A percentile compares a stretch with the other conserved stretches of the same genome.
phyloP scores from a whole-genome alignment of 2,888 invertebrate species.

The Selenia dentaria region DNA sequence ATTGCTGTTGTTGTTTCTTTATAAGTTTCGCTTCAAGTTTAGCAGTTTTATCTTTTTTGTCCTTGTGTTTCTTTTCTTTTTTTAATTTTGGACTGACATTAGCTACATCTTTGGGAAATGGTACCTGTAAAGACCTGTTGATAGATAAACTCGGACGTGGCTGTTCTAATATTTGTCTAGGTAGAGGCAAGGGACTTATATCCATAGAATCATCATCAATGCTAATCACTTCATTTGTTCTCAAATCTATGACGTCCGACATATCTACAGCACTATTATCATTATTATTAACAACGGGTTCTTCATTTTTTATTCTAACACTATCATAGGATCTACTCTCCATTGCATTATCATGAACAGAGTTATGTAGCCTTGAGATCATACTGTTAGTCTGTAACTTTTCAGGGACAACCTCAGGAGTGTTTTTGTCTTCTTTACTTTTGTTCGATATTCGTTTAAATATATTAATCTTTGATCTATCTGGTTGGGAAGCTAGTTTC shows the following conservation, averaged over 20 bases:
- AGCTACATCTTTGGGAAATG: constrained; percentile 81
- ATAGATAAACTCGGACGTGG: constrained; percentile 68
- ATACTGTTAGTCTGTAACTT: constrained; percentile 68
- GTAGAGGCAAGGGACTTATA: constrained; percentile 49
- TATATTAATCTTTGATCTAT: constrained; percentile 93
- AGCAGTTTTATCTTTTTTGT: constrained; percentile 77
- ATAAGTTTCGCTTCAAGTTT: constrained; percentile 75
- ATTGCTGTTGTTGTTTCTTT: constrained; percentile 75
- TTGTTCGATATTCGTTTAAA: constrained; percentile 94
- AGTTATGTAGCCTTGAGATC: constrained; percentile 76
- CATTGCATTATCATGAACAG: constrained; percentile 54
- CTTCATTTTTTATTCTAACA: constrained; percentile 62
- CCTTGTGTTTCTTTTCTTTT: constrained; percentile 84
- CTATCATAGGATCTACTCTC: constrained; percentile 56
- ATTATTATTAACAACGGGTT: constrained; percentile 78
- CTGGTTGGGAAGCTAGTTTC: constrained; percentile 91
- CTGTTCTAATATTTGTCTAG: constrained; percentile 49
- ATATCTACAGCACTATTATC: constrained; percentile 79
- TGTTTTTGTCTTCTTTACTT: constrained; percentile 86
- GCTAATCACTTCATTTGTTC: constrained; percentile 78
- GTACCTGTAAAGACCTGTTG: constrained; percentile 72
- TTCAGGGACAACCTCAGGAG: constrained; percentile 69
- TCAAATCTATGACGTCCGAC: constrained; percentile 76
- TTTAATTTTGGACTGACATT: constrained; percentile 83
- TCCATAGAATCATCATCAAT: constrained; percentile 79